phyloP scores from a whole-genome alignment of 2,113 vertebrate genomes.

The Catharus fuscescens region DNA sequence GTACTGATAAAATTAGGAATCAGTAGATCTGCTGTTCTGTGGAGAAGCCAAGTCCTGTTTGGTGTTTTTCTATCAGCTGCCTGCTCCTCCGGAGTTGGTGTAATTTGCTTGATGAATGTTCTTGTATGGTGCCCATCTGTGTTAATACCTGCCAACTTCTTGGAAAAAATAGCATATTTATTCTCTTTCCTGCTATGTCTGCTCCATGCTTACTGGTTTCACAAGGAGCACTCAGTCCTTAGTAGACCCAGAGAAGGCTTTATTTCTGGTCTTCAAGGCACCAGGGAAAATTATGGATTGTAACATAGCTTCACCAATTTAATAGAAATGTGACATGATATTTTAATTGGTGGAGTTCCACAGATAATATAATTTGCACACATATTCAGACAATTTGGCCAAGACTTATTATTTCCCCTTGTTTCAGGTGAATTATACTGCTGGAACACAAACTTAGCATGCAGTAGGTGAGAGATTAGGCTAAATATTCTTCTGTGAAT shows the following conservation, averaged over 20 bases:
- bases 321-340: background rate
- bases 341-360: background rate
- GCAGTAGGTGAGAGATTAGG: background rate
- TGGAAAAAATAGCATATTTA: background rate
- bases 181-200: background rate
- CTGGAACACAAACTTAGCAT: background rate
- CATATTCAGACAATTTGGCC: background rate
- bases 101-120: constrained; percentile 23
- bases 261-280: background rate
- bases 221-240: background rate
- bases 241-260: background rate
- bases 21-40: background rate
- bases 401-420: background rate
- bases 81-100: background rate
- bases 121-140: constrained; percentile 4
- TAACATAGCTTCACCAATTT: background rate
- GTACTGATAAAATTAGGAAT: background rate
- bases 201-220: background rate
- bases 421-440: background rate
- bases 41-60: background rate
- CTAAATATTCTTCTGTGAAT: background rate
- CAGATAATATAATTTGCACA: background rate
- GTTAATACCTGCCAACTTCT: constrained; percentile 28
- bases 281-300: background rate
- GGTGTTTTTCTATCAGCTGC: background rate